These are phyloP conservation scores for Cyrtodaria siliqua DNA, from an alignment of 2,888 invertebrate genomes.

Conservation along the genomic window DNA sequence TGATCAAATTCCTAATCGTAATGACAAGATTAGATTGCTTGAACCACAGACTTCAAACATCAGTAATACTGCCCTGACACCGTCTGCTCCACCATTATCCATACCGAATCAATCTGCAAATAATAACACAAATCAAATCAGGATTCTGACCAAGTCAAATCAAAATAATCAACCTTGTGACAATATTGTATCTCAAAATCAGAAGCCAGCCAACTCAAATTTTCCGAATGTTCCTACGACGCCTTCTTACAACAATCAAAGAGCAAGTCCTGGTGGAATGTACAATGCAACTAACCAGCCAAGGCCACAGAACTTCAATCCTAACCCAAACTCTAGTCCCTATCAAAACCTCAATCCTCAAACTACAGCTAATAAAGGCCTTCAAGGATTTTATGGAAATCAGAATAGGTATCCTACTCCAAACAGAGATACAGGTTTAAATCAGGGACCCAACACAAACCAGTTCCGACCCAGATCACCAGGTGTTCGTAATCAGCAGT, in stretches of 20 bases:
- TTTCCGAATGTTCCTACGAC: constrained; percentile 18
- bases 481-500: constrained; percentile 26
- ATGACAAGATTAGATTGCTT: constrained; percentile 5
- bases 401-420: constrained; percentile 40
- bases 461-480: constrained; percentile 56
- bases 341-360: constrained; percentile 50
- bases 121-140: constrained; percentile 10
- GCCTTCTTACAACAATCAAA: background rate
- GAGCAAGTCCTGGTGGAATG: constrained; percentile 19
- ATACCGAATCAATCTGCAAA: background rate
- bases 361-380: constrained; percentile 35
- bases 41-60: background rate
- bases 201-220: constrained; percentile 15
- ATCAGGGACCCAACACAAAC: constrained; percentile 30
- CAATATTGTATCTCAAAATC: constrained; percentile 6
- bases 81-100: constrained; percentile 2
- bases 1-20: constrained; percentile 4
- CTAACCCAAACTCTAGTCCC: constrained; percentile 46
- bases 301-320: constrained; percentile 54
- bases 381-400: constrained; percentile 49
- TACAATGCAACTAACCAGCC: constrained; percentile 8
- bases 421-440: constrained; percentile 33
- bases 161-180: constrained; percentile 23
- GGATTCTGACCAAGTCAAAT: constrained; percentile 30
- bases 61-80: background rate